These are phyloP conservation scores for Bibio marci DNA, from an alignment of 2,888 invertebrate species.

Conservation along the genomic window DNA sequence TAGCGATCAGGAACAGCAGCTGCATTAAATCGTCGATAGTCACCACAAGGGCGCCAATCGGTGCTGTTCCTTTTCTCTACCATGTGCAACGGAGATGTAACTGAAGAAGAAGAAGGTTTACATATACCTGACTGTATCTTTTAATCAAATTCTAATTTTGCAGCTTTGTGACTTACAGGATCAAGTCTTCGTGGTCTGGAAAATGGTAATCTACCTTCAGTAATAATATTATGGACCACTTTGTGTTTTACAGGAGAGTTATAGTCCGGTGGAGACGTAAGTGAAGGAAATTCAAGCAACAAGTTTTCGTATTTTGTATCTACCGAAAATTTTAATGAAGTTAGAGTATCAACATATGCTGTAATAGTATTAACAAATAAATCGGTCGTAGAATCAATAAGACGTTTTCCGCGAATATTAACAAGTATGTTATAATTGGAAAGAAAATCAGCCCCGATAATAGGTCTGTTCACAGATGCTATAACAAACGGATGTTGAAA, in stretches of 20 bases:
- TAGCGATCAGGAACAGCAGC: constrained; percentile 15
- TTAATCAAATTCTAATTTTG: background rate
- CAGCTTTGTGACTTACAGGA: background rate
- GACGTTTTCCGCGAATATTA: background rate
- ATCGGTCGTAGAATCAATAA: background rate
- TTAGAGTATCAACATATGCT: too few relatives aligned
- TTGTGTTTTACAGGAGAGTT: background rate
- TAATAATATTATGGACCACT: background rate
- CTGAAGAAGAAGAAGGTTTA: background rate
- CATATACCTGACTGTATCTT: background rate
- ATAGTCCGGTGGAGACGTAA: background rate
- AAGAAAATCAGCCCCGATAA: background rate
- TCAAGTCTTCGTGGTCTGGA: background rate
- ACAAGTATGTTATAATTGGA: background rate
- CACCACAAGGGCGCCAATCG: constrained; percentile 13
- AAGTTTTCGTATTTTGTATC: background rate
- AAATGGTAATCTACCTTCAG: background rate
- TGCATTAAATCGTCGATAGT: constrained; percentile 18
- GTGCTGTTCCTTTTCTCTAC: background rate
- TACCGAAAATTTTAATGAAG: background rate
- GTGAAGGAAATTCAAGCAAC: background rate
- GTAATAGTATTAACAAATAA: background rate
- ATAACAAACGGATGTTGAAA: background rate
- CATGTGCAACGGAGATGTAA: background rate
- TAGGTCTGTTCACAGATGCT: background rate